These are phyloP conservation scores for Phylloscopus trochilus DNA, from an alignment of 2,113 vertebrate genomes.

Conservation along the genomic window DNA sequence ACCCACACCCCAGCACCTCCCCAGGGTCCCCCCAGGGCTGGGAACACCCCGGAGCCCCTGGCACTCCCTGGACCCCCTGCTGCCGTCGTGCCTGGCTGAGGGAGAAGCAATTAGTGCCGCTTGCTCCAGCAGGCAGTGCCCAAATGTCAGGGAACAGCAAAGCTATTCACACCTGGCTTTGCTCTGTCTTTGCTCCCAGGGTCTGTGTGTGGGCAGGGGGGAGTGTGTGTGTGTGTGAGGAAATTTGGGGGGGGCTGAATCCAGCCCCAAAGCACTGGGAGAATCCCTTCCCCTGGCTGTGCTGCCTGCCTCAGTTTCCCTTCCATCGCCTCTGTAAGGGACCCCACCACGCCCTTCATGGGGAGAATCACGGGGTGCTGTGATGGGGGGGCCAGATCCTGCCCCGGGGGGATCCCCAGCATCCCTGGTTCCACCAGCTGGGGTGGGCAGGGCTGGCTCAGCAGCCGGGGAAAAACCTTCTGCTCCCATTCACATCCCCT, in stretches of 20 bases:
- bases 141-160: slow-evolving; percentile 58
- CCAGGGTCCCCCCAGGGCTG: neutral
- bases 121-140: slow-evolving; percentile 51
- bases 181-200: neutral
- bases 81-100: neutral
- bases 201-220: neutral
- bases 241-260: rapidly evolving
- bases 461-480: neutral
- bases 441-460: neutral
- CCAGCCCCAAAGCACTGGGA: rapidly evolving
- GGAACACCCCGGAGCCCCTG: rapidly evolving
- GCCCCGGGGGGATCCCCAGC: rapidly evolving
- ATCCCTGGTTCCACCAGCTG: neutral
- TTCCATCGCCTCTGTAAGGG: neutral
- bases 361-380: rapidly evolving
- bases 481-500: neutral
- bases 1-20: rapidly evolving
- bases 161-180: neutral
- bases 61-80: slow-evolving; percentile 36
- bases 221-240: neutral
- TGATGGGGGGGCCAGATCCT: neutral
- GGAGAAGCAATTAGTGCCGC: slow-evolving; percentile 49
- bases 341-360: rapidly evolving
- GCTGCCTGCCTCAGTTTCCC: slow-evolving; percentile 2
- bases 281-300: neutral